phyloP scores from a whole-genome alignment of 2,888 invertebrate species.

The Lithosia quadra region DNA sequence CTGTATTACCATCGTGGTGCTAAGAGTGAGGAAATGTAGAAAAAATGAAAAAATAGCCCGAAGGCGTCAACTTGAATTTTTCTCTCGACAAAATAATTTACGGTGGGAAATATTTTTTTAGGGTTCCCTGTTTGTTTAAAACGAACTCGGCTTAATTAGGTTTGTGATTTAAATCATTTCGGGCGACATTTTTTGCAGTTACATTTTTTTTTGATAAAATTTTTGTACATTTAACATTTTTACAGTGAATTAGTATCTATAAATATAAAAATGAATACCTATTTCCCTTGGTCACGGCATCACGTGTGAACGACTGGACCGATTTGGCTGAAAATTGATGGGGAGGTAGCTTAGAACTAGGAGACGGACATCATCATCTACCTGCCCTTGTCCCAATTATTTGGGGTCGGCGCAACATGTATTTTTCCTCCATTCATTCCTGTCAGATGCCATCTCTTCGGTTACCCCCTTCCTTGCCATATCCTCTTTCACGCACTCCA shows the following conservation, averaged over 20 bases:
- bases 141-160: constrained; percentile 35
- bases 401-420: too few relatives aligned
- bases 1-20: constrained; percentile 36
- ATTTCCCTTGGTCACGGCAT: too few relatives aligned
- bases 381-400: too few relatives aligned
- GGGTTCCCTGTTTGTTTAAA: constrained; percentile 33
- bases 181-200: constrained; percentile 24
- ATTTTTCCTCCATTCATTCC: too few relatives aligned
- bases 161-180: constrained; percentile 43
- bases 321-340: too few relatives aligned
- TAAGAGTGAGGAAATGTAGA: constrained; percentile 28
- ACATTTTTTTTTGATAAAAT: neutral
- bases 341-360: too few relatives aligned
- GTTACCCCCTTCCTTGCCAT: too few relatives aligned
- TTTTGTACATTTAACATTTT: neutral
- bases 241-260: neutral
- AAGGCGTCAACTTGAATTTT: constrained; percentile 46
- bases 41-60: constrained; percentile 27
- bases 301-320: too few relatives aligned
- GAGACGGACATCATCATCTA: too few relatives aligned
- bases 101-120: constrained; percentile 41
- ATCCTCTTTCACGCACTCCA: too few relatives aligned
- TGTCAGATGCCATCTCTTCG: too few relatives aligned
- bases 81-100: constrained; percentile 44
- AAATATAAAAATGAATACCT: too few relatives aligned